Percentiles rank a stretch among this genome's conserved stretches.
phyloP scores from a whole-genome alignment of 92 coral and sea anemone species.

The Porites divaricata region DNA sequence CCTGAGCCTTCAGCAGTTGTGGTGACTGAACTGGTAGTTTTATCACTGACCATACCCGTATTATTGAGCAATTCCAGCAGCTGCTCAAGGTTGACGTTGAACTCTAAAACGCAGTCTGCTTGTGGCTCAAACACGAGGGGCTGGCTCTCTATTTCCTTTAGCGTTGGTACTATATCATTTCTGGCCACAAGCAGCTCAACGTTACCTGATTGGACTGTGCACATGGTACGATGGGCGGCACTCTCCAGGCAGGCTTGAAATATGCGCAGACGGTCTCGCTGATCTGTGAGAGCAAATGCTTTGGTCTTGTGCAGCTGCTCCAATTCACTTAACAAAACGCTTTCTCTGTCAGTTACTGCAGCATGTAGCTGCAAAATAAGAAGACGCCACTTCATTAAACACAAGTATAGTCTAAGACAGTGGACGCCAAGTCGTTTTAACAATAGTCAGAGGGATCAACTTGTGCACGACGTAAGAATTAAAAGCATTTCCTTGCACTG shows the following conservation, averaged over 20 bases:
- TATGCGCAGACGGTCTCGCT: slow-evolving; percentile 13
- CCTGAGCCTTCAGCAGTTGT: background rate
- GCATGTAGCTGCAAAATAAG: background rate
- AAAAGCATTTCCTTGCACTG: no score
- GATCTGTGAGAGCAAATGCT: slow-evolving; percentile 5
- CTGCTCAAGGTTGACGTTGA: background rate
- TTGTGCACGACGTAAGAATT: no score
- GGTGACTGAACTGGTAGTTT: background rate
- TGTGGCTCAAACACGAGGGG: background rate
- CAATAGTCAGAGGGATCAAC: no score
- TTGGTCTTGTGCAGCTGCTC: slow-evolving; percentile 9
- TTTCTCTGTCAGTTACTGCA: background rate
- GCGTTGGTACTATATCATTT: background rate
- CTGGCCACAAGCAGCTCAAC: background rate
- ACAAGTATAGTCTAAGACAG: no score
- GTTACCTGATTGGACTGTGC: background rate
- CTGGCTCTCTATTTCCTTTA: background rate
- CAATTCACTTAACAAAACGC: background rate
- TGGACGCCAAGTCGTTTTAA: no score
- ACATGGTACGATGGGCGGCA: slow-evolving; percentile 3
- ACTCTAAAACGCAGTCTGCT: background rate
- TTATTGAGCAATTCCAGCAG: background rate
- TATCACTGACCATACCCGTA: background rate
- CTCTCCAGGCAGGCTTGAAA: slow-evolving; percentile 21
- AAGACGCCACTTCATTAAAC: background rate